A percentile compares a stretch with the other conserved stretches of the same genome.
Conservation (phyloP, 2,888 invertebrate species). For the Ommatoiulus sabulosus region DNA sequence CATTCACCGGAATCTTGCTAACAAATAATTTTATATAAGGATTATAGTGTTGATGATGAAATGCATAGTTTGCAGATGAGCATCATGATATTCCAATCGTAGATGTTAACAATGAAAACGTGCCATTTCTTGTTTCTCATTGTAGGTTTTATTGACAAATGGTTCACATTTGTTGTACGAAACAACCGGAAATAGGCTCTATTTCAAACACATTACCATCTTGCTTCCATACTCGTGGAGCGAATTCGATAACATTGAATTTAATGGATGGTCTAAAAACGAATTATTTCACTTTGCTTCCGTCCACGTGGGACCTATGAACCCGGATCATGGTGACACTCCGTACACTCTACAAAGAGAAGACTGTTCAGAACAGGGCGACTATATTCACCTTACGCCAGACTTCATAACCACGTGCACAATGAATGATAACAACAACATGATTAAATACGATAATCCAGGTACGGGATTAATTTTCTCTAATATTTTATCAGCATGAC, state of each 20-base stretch:
- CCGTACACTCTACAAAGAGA: slow-evolving; percentile 45
- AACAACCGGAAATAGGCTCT: slow-evolving; percentile 34
- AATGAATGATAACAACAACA: neutral
- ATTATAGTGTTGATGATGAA: too few species aligned
- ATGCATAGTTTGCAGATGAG: too few species aligned
- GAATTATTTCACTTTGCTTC: slow-evolving; percentile 17
- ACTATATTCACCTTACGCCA: slow-evolving; percentile 47
- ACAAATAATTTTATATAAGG: too few species aligned
- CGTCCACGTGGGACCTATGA: slow-evolving; percentile 44
- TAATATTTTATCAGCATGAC: neutral
- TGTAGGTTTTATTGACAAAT: slow-evolving; percentile 42
- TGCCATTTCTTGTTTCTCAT: too few species aligned
- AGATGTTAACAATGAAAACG: too few species aligned
- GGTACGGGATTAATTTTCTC: neutral
- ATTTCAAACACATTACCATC: slow-evolving; percentile 51
- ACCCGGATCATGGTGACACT: neutral
- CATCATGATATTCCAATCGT: too few species aligned
- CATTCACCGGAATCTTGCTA: too few species aligned
- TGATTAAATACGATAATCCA: neutral
- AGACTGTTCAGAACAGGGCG: slow-evolving; percentile 48
- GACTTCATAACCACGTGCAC: neutral
- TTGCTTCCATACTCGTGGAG: slow-evolving; percentile 52
- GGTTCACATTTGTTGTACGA: neutral
- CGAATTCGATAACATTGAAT: neutral
- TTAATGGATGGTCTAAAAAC: neutral